Evolutionary conservation across 2,797 vertebrate genomes (phyloP).

Genomic region (Rhinichthys osculus): DNA sequence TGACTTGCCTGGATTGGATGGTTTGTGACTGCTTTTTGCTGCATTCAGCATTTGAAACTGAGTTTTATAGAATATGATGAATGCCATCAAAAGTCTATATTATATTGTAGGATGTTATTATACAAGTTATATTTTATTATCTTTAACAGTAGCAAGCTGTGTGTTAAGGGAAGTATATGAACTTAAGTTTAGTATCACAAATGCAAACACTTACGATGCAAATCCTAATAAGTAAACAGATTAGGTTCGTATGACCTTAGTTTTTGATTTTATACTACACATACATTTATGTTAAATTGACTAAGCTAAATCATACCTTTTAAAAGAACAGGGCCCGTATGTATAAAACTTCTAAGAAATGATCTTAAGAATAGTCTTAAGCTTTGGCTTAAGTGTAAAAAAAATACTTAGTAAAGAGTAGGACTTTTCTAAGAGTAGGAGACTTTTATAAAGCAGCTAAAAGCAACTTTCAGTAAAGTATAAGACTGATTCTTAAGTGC

Average conservation of each 20-base stretch:
- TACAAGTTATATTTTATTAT: neutral
- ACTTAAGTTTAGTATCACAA: neutral
- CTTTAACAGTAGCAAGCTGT: neutral
- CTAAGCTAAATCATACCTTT: neutral
- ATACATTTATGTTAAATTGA: neutral
- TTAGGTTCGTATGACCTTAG: neutral
- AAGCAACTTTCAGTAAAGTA: too few species aligned
- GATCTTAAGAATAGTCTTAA: too few species aligned
- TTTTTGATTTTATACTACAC: neutral
- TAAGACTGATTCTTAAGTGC: too few species aligned
- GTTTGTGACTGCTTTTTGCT: neutral
- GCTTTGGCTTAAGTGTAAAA: too few species aligned
- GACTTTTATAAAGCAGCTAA: too few species aligned
- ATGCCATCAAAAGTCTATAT: neutral
- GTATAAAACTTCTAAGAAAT: too few species aligned
- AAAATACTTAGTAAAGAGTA: too few species aligned
- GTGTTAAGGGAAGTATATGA: neutral
- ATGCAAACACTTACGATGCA: neutral
- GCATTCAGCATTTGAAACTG: neutral
- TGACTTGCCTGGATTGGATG: neutral
- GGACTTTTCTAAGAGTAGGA: too few species aligned
- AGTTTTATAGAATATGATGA: neutral
- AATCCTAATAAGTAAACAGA: neutral
- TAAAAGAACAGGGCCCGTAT: neutral
- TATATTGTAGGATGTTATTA: neutral